A percentile compares a stretch with the other conserved stretches of the same genome.
These are phyloP conservation scores for Amazonetta brasiliensis DNA, from an alignment of 2,797 vertebrate species.

Conservation along the genomic window DNA sequence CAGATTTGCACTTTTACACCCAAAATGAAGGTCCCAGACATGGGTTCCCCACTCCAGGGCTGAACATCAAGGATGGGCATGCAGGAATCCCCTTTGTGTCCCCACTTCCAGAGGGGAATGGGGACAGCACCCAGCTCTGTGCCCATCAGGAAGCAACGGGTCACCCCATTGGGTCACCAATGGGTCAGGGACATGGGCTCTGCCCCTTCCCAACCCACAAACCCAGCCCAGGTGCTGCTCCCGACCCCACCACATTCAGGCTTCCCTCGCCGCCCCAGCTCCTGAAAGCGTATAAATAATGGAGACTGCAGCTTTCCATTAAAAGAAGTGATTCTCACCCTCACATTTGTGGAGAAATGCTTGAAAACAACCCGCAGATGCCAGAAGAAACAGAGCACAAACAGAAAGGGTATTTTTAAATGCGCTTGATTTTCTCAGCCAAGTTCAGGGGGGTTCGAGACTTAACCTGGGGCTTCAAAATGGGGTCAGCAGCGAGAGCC, in stretches of 20 bases:
- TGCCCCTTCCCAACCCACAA: neutral
- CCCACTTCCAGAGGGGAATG: neutral
- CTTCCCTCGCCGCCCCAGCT: neutral
- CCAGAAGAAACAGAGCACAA: conserved; percentile 64
- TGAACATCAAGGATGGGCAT: neutral
- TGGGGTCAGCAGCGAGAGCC: neutral
- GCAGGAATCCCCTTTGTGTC: too few relatives aligned
- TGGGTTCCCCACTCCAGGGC: neutral
- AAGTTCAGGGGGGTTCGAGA: conserved; percentile 1
- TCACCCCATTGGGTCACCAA: too few relatives aligned
- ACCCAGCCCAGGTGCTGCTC: fast-evolving
- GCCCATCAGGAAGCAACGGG: too few relatives aligned
- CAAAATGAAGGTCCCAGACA: neutral
- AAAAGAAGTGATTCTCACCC: conserved; percentile 1
- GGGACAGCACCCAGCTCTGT: neutral
- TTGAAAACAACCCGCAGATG: conserved; percentile 53
- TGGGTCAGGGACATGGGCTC: neutral
- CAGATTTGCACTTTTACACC: neutral
- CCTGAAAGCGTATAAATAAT: neutral
- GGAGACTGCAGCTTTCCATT: neutral
- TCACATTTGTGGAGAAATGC: conserved; percentile 50
- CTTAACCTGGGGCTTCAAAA: neutral
- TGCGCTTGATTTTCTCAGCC: conserved; percentile 22
- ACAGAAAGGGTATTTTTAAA: conserved; percentile 63
- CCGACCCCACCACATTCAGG: neutral